These are phyloP conservation scores for Brachionus calyciflorus DNA, from an alignment of 1,140 invertebrate genomes.

Conservation along the genomic window DNA sequence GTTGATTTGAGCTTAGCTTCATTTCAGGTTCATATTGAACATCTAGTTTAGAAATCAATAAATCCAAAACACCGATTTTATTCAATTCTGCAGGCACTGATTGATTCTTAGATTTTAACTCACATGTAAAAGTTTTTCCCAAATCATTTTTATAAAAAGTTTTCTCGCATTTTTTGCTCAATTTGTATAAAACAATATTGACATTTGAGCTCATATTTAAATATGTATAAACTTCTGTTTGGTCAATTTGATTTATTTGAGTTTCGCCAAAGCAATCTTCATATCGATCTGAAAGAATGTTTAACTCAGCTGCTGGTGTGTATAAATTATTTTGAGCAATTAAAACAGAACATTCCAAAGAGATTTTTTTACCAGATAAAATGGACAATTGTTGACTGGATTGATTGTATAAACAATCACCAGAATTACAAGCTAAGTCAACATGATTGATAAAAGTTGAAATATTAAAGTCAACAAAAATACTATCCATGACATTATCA, in stretches of 20 bases:
- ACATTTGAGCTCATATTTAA: neutral
- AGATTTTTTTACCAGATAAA: neutral
- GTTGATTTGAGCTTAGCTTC: neutral
- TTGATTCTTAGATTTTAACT: constrained; percentile 7
- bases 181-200: constrained; percentile 30
- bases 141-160: constrained; percentile 15
- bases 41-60: constrained; percentile 4
- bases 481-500: neutral
- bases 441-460: neutral
- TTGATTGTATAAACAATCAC: neutral
- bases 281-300: constrained; percentile 1
- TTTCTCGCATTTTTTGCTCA: constrained; percentile 24
- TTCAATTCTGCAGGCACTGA: neutral
- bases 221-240: neutral
- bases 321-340: constrained; percentile 12
- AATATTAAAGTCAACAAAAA: constrained; percentile 13
- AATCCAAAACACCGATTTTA: neutral
- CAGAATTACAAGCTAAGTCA: neutral
- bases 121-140: neutral
- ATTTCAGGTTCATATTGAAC: constrained; percentile 33
- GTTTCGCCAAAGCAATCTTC: neutral
- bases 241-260: neutral
- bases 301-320: neutral
- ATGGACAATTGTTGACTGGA: neutral
- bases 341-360: neutral